Evolutionary conservation across 2,797 vertebrate genomes (phyloP).

Genomic region (Tympanoctomys barrerae): DNA sequence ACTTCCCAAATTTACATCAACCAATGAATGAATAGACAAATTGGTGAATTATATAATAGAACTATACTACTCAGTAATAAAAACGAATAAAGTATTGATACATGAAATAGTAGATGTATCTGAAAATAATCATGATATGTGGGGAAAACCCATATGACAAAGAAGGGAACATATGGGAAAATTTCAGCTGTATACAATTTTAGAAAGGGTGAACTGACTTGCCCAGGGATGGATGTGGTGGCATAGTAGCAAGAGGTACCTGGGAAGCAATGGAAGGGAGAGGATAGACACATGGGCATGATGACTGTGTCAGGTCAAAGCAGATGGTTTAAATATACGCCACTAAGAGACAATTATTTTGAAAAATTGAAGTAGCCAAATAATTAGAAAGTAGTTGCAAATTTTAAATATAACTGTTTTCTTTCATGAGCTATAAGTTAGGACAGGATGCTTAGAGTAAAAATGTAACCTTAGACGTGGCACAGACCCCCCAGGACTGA

Average conservation of each 20-base stretch:
- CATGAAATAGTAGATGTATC: neutral
- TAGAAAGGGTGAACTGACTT: neutral
- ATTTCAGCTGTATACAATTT: neutral
- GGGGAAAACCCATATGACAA: neutral
- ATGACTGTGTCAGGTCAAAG: too few species aligned
- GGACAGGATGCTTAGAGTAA: neutral
- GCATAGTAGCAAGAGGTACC: neutral
- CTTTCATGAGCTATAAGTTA: neutral
- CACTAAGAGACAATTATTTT: neutral
- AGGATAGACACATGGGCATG: neutral
- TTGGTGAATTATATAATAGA: neutral
- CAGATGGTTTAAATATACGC: neutral
- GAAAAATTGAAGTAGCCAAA: neutral
- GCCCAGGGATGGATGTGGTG: neutral
- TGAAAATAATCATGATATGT: neutral
- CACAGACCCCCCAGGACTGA: neutral
- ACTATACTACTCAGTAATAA: neutral
- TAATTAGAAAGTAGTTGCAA: constrained; percentile 5
- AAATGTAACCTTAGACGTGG: neutral
- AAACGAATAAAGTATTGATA: neutral
- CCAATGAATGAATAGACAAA: neutral
- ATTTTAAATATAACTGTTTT: constrained; percentile 21
- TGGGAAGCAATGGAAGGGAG: neutral
- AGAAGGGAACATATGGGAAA: neutral
- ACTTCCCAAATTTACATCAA: neutral